Percentiles rank a stretch among this genome's conserved stretches.
Evolutionary conservation across 2,113 vertebrate genomes (phyloP).

Genomic region (Anhinga rufa): DNA sequence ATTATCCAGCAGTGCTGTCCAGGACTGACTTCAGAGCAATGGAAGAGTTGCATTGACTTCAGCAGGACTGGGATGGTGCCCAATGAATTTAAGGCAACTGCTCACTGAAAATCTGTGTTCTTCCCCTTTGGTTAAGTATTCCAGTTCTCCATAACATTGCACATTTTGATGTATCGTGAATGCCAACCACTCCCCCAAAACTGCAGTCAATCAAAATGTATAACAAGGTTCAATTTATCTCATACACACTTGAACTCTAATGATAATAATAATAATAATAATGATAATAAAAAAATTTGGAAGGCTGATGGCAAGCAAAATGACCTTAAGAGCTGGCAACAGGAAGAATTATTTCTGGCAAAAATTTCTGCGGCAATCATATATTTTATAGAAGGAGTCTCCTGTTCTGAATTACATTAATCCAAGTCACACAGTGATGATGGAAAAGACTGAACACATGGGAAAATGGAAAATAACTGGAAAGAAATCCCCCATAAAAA

Average conservation of each 20-base stretch:
- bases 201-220: neutral
- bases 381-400: neutral
- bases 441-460: neutral
- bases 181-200: neutral
- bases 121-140: neutral
- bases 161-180: neutral
- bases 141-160: neutral
- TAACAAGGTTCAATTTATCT: neutral
- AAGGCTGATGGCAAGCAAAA: neutral
- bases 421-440: neutral
- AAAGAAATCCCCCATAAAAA: neutral
- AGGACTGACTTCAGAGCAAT: neutral
- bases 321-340: neutral
- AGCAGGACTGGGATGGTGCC: neutral
- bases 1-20: neutral
- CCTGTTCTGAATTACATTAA: neutral
- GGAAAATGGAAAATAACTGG: neutral
- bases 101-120: neutral
- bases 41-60: neutral
- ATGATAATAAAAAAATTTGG: neutral
- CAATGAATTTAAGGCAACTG: neutral
- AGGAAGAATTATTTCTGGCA: neutral
- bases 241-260: neutral
- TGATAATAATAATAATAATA: no score
- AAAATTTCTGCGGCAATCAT: neutral